A percentile compares a stretch with the other conserved stretches of the same genome.
Conservation (phyloP, 2,888 invertebrate genomes). For the Schizotus pectinicornis region DNA sequence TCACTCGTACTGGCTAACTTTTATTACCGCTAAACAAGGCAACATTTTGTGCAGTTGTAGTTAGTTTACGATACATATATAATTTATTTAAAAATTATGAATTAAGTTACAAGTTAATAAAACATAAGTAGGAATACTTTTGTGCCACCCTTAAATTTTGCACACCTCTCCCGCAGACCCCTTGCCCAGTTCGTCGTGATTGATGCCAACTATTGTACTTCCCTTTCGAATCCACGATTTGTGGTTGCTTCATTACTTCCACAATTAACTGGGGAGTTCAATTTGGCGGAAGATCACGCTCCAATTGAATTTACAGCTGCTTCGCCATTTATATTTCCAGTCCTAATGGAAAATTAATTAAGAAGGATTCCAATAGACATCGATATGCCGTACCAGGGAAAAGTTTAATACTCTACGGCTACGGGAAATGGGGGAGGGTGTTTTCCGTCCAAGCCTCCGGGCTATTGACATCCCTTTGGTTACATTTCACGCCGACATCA, state of each 20-base stretch:
- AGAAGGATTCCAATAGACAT: slow-evolving; percentile 32
- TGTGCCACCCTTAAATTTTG: too few relatives aligned
- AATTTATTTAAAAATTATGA: too few relatives aligned
- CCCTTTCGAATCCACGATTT: neutral
- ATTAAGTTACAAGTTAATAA: too few relatives aligned
- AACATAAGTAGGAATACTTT: too few relatives aligned
- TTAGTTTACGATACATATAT: too few relatives aligned
- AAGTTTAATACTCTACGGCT: neutral
- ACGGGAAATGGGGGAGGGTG: neutral
- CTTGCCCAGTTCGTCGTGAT: neutral
- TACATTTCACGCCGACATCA: neutral
- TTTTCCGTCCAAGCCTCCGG: neutral
- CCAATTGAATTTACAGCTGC: slow-evolving; percentile 12
- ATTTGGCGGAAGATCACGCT: slow-evolving; percentile 11
- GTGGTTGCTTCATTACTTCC: neutral
- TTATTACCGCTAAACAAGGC: too few relatives aligned
- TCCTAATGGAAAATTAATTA: slow-evolving; percentile 32
- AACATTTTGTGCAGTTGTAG: too few relatives aligned
- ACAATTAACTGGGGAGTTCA: neutral
- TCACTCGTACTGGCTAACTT: too few relatives aligned
- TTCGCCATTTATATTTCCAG: slow-evolving; percentile 2
- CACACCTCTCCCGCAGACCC: too few relatives aligned
- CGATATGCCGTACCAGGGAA: neutral
- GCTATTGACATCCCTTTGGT: slow-evolving; percentile 4
- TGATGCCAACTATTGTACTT: neutral